Conservation (phyloP, 2,113 vertebrate genomes). For the Pygathrix nemaeus region DNA sequence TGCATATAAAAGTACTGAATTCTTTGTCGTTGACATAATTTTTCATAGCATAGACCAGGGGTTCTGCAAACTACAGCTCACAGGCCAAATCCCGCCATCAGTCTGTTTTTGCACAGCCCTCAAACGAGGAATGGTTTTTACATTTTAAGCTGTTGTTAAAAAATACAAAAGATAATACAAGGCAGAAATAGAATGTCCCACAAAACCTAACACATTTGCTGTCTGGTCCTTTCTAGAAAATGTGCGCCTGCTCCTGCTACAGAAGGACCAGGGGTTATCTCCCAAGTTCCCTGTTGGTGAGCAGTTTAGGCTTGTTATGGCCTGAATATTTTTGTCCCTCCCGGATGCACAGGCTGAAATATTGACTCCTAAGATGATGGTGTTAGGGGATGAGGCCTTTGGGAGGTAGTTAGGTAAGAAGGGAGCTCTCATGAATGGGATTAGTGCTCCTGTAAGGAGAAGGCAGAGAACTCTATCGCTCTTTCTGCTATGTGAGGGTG, state of each 20-base stretch:
- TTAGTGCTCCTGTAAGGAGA: not conserved
- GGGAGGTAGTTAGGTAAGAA: not conserved
- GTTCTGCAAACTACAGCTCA: rapidly evolving
- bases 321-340: not conserved
- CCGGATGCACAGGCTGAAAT: not conserved
- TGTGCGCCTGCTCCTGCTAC: rapidly evolving
- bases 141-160: not conserved
- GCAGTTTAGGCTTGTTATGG: not conserved
- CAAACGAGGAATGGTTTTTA: not conserved
- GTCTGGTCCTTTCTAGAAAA: not conserved
- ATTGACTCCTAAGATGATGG: too few species aligned
- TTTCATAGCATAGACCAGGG: not conserved
- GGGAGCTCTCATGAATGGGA: rapidly evolving
- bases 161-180: not conserved
- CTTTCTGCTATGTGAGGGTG: not conserved
- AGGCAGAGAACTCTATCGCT: not conserved
- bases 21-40: not conserved
- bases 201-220: not conserved
- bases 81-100: rapidly evolving
- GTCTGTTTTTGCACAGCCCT: not conserved
- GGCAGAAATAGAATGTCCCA: too few species aligned
- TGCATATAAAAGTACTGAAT: not conserved
- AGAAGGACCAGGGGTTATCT: rapidly evolving
- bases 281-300: not conserved
- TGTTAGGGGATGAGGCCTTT: not conserved